Base-by-base conservation (phyloP, 2,888 invertebrate species). In the Lasioglossum calceatum region DNA sequence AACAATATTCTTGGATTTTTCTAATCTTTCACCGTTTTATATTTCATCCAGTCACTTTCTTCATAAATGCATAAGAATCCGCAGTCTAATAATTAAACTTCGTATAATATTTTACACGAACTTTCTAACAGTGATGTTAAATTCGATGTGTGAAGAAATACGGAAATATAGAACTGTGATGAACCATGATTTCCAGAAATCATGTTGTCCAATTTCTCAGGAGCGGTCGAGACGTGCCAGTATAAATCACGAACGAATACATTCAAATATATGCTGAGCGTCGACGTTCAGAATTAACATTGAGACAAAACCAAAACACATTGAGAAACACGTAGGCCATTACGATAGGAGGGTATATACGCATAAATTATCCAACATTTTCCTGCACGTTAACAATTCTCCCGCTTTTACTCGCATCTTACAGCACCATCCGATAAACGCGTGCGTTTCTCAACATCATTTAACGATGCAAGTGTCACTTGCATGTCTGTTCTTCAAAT, bases 301-400 rank as follows among this genome's bases (percentile, higher is more conserved):
- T 5, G 36, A 42, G 39, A 27, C 61, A 61, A 61, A 61, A 61
- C n/a, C 75, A 27, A 75, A 39, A 39, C 58, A 77, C 14, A 32
- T 36, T 32, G 36, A 44, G 19, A 44, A 82, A 54, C 64, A 42
- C 10, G 44, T 16, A 16, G 5, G 44, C 54, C n/a, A 47, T 44
- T 74, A 44, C n/a, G 67, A 47, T 27, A 36, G 50, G 50, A 50
- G 42, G n/a, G 42, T 39, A 39, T 16, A 58, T 16, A 58, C 42
- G 79, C 44, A 82, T 81, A 84, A 81, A 76, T 84, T 72, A 76
- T 61, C 81, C 39, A 42, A 72, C 50, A 72, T 71, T 81, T 58
- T 80, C 74, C 42, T 70, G 50, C 72, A 47, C 50, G 12, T 16
- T 19, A 44, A 58, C 72, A 58, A 72, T 73, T 50, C 19, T 14